A percentile compares a stretch with the other conserved stretches of the same genome.
Conservation (phyloP, 2,888 invertebrate species). For the Zele albiditarsus region DNA sequence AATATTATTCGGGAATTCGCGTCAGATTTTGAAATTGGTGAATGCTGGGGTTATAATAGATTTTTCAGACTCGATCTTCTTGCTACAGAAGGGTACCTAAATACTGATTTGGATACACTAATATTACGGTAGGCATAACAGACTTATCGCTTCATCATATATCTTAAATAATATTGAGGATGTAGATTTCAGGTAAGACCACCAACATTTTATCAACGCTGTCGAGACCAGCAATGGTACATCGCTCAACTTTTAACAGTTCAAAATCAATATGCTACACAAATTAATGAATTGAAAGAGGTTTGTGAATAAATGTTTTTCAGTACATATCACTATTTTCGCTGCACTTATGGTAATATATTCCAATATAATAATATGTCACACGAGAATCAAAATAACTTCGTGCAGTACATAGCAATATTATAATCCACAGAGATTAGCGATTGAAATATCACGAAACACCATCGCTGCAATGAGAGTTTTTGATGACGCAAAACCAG, state of each 20-base stretch:
- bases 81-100: constrained; percentile 92
- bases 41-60: constrained; percentile 97
- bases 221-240: constrained; percentile 94
- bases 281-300: constrained; percentile 90
- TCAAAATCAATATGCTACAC: constrained; percentile 86
- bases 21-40: constrained; percentile 95
- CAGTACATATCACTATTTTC: too few species aligned
- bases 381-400: not conserved
- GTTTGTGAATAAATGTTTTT: constrained; percentile 67
- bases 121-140: constrained; percentile 79
- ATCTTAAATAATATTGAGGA: not conserved
- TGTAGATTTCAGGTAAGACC: constrained; percentile 90
- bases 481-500: constrained; percentile 51
- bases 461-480: constrained; percentile 75
- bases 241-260: constrained; percentile 88
- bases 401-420: not conserved
- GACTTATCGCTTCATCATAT: not conserved
- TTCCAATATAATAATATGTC: constrained; percentile 10
- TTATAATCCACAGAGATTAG: constrained; percentile 75
- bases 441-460: constrained; percentile 81
- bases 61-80: constrained; percentile 93
- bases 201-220: constrained; percentile 94
- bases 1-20: constrained; percentile 96
- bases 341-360: constrained; percentile 24
- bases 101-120: constrained; percentile 87